Evolutionary conservation across 2,888 invertebrate genomes (phyloP).

Genomic region (Diabrotica balteata): DNA sequence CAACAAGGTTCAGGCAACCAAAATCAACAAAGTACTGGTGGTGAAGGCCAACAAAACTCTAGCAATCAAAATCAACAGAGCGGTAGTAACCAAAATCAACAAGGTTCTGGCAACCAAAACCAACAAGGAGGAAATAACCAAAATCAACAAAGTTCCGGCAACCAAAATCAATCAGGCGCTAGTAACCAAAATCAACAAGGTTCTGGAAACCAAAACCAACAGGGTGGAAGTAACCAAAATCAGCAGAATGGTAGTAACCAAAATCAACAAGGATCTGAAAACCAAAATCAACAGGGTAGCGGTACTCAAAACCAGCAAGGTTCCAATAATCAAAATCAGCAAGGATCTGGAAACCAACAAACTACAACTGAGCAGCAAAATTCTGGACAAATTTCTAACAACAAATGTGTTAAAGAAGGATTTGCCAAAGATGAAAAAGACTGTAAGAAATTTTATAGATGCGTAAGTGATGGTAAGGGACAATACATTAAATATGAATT

Average conservation of each 20-base stretch:
- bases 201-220: constrained; percentile 26
- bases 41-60: constrained; percentile 29
- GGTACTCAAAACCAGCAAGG: constrained; percentile 16
- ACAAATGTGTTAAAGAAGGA: constrained; percentile 69
- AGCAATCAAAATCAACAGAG: constrained; percentile 24
- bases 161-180: neutral
- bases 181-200: constrained; percentile 19
- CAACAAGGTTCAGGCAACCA: constrained; percentile 1
- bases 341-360: constrained; percentile 9
- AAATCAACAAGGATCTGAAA: constrained; percentile 31
- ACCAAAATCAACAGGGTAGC: constrained; percentile 22
- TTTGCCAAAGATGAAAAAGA: constrained; percentile 73
- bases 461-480: constrained; percentile 69
- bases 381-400: constrained; percentile 27
- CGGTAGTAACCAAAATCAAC: constrained; percentile 13
- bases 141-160: constrained; percentile 12
- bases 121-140: constrained; percentile 22
- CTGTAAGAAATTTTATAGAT: constrained; percentile 79
- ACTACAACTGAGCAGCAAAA: constrained; percentile 20
- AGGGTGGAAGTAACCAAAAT: constrained; percentile 21
- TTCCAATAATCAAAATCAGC: constrained; percentile 15
- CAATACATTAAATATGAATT: constrained; percentile 73
- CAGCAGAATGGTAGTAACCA: constrained; percentile 26
- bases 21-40: constrained; percentile 24
- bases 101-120: constrained; percentile 18